These are phyloP conservation scores for Nomada flava DNA, from an alignment of 2,888 invertebrate genomes.

Conservation along the genomic window DNA sequence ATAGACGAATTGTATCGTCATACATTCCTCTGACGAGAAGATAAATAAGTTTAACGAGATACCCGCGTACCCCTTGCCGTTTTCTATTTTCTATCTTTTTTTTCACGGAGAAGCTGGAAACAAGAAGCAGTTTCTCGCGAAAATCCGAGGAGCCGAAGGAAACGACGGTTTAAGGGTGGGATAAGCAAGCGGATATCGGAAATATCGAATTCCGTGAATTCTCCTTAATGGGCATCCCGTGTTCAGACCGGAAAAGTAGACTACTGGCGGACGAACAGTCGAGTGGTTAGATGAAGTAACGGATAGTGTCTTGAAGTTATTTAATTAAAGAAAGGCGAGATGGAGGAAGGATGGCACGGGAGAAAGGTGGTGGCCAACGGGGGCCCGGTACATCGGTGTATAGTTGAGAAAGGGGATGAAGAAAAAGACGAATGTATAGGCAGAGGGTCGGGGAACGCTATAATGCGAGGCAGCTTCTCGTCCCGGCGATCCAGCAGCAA, in stretches of 20 bases:
- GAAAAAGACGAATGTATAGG: conserved; percentile 16
- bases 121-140: conserved; percentile 22
- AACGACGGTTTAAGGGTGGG: conserved; percentile 46
- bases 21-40: not conserved
- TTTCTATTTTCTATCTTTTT: not conserved
- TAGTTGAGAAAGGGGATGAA: conserved; percentile 13
- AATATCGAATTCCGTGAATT: conserved; percentile 77
- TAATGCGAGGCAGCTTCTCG: conserved; percentile 25
- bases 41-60: conserved; percentile 12
- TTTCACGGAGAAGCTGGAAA: not conserved
- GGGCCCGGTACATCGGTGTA: conserved; percentile 20
- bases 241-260: conserved; percentile 66
- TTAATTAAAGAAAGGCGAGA: conserved; percentile 77
- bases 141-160: conserved; percentile 31
- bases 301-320: conserved; percentile 81
- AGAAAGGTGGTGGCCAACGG: not conserved
- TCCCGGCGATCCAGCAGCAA: conserved; percentile 53
- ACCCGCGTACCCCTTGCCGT: not conserved
- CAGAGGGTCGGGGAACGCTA: conserved; percentile 12
- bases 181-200: conserved; percentile 67
- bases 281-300: conserved; percentile 75
- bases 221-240: conserved; percentile 77
- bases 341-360: conserved; percentile 16
- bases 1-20: too few relatives aligned
- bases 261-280: conserved; percentile 59